Base-by-base conservation (phyloP, 2,888 invertebrate genomes). In the Dascillus cervinus region DNA sequence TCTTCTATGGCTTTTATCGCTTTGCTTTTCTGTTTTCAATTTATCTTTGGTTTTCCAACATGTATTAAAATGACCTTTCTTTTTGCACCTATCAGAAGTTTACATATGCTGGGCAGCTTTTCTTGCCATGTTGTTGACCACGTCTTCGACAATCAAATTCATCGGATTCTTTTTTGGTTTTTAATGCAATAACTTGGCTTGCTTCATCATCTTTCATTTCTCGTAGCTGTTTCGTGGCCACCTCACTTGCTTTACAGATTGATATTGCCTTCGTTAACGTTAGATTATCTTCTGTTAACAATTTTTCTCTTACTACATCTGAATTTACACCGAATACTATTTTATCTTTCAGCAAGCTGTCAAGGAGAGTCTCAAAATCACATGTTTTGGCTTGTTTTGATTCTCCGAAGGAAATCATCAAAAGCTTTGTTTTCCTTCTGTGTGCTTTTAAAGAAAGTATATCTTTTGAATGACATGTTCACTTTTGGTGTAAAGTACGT, bases 381-480 rank as follows among this genome's bases (percentile, higher is more conserved):
- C 41, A 45, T 9, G 29, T 22, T 17, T 30, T 27, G 6, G 29
- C 21, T 11, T 24, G 19, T 34, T 28, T 29, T 20, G 4, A 40
- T 21, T 9, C 26, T 34, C 5, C 38, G 36, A 5, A 38, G 12
- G 28, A 31, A 41, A 9, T 34, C 32, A 9, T 39, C 35, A 15
- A 42, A 32, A 2, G 32, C 11, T 28, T 47, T 38, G 13, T 29
- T 26, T 6, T 24, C 14, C 8, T 29, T 22, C 32, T 43, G 44
- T 5, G 24, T 24, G 2, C 22, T 20, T 12, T 39, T 40, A 15
- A 43, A 39, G 28, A 47, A 44, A 17, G 32, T 33, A 23, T 41
- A 35, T 14, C 37, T 32, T 24, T 39, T 28, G 11, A 40, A 30
- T 4, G 36, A 39, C 0, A 40, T 14, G 29, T 47, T 47, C 11